Evolutionary conservation across 2,113 vertebrate species (phyloP), one percentile per base, ranked within the genome.

Genomic region (Genyomyrus donnyi): DNA sequence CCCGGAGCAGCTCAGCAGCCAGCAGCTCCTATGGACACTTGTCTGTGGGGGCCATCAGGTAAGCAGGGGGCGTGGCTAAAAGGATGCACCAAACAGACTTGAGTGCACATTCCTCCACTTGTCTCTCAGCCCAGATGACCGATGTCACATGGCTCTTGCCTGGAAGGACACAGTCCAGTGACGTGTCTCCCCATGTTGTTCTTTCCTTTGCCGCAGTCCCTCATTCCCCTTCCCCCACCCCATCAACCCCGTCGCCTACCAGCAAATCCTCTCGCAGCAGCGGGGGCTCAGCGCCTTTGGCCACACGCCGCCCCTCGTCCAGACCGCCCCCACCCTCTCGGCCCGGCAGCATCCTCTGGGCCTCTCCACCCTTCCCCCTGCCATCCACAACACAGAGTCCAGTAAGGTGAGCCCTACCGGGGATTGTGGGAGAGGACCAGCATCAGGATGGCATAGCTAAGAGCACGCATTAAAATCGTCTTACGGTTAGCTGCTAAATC

Each of bases 21-120:
- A 99, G 98, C 91, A 98, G 98, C 91, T 99, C 98, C 89, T 99
- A 99, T 0, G 98, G 98, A 0, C 98, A 99, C 94, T 96, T 99
- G 24, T 99, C 98, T 0, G 98, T 99, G 0, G 98, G 98, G 1
- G 96, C 97, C 1, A 97, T 99, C 95, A 99, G 98, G 98, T 99
- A 95, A 93, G 91, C 35, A 1, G 42, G 83, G 45, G 45, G 21
- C 8, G 19, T 24, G 42, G 80, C 7, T 77, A 17, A 17, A 17
- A 80, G 74, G 9, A 80, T 19, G 35, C 13, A 77, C 11, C 62
- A 11, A 66, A 31, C 62, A 66, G 62, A 66, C 58, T n/a, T 11
- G 58, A n/a, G 62, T 31, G 9, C 62, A 66, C 24, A 70, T 70
- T 27, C n/a, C 53, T 56, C 53, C 53, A 21, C 53, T 56, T 27